Percentiles rank a stretch among this genome's conserved stretches.
phyloP scores from a whole-genome alignment of 2,113 vertebrate genomes.

The Ochotona princeps region DNA sequence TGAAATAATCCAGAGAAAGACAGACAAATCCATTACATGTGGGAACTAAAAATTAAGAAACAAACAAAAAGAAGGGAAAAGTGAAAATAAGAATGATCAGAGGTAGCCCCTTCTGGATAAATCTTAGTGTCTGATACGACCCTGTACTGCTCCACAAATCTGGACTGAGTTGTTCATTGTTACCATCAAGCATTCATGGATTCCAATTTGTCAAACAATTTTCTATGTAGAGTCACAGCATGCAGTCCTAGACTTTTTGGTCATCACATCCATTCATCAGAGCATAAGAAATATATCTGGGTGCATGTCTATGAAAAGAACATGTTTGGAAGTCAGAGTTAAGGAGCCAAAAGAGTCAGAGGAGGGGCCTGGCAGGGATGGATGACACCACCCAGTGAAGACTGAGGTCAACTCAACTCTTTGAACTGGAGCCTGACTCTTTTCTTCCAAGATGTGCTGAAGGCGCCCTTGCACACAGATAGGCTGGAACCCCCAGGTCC shows the following conservation, averaged over 20 bases:
- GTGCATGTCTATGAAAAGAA: background rate
- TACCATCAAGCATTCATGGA: too few relatives aligned
- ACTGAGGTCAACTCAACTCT: background rate
- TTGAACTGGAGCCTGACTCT: background rate
- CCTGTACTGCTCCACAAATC: too few relatives aligned
- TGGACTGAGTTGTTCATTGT: too few relatives aligned
- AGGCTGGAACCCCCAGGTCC: background rate
- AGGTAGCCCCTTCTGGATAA: too few relatives aligned
- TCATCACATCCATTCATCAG: background rate
- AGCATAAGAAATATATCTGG: background rate
- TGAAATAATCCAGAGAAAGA: too few relatives aligned
- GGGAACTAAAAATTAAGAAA: too few relatives aligned
- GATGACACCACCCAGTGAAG: background rate
- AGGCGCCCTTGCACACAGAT: background rate
- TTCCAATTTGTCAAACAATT: background rate
- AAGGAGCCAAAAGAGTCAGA: background rate
- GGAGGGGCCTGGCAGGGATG: background rate
- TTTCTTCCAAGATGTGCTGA: background rate
- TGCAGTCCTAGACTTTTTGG: background rate
- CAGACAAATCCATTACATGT: too few relatives aligned
- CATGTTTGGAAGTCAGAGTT: background rate
- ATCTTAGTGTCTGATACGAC: too few relatives aligned
- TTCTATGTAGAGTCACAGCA: background rate
- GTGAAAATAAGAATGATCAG: too few relatives aligned
- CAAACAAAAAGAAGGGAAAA: too few relatives aligned